Evolutionary conservation across 2,888 invertebrate species (phyloP).

Genomic region (Tryphoninae sp.): DNA sequence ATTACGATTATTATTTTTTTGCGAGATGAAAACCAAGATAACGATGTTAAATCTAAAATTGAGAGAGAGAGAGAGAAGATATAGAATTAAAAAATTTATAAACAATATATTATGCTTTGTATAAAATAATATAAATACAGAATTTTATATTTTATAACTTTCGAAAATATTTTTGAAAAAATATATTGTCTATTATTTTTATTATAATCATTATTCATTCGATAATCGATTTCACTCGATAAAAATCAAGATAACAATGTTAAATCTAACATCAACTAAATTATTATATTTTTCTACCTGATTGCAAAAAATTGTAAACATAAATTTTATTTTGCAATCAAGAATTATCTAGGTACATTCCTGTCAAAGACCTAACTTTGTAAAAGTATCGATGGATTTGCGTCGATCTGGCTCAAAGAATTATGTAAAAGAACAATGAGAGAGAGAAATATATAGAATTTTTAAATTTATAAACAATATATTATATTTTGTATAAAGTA

Average conservation of each 20-base stretch:
- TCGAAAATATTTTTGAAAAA: too few species aligned
- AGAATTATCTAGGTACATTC: not conserved
- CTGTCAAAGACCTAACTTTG: constrained; percentile 35
- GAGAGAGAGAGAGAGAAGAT: constrained; percentile 16
- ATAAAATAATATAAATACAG: too few species aligned
- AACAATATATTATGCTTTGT: too few species aligned
- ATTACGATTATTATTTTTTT: not conserved
- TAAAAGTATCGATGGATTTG: constrained; percentile 42
- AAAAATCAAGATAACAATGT: not conserved
- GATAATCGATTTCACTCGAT: too few species aligned
- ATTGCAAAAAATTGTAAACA: too few species aligned
- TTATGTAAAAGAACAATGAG: constrained; percentile 12
- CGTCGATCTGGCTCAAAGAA: constrained; percentile 11
- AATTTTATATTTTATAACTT: too few species aligned
- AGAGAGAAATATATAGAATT: not conserved
- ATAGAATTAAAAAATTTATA: not conserved
- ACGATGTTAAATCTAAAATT: not conserved
- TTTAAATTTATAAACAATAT: too few species aligned
- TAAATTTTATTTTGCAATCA: too few species aligned
- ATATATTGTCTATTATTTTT: too few species aligned
- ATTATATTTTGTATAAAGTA: too few species aligned
- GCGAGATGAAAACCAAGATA: not conserved
- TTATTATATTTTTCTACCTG: too few species aligned
- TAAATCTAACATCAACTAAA: too few species aligned
- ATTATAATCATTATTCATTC: not conserved